Evolutionary conservation across 2,888 invertebrate genomes (phyloP), one percentile per base, ranked within the genome.

Genomic region (Trissolcus brochymenae): DNA sequence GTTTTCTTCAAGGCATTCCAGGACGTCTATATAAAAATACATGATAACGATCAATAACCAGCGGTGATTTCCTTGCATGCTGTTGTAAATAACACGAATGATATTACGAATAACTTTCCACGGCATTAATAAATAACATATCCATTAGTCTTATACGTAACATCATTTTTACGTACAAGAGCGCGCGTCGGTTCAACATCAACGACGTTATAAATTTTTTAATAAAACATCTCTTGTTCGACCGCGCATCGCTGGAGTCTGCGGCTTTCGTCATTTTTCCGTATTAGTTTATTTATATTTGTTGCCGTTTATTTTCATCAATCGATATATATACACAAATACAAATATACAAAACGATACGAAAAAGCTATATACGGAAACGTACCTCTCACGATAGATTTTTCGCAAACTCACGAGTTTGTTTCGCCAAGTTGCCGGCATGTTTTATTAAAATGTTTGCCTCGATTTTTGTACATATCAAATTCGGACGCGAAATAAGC

Each of bases 11-110:
- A 70, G 73, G 61, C 73, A 74, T 78, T 78, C 70, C 59, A 78
- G 73, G 73, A 57, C 73, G 73, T 73, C 73, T 78, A n/a, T n/a
- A n/a, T n/a, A 78, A 70, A 78, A 78, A 78, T 78, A 78, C 68
- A 74, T 55, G 73, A 74, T 73, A 78, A 78, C 73, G 77, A 73
- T 78, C 77, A 62, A 78, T 78, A 78, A 78, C 74, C 66, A 56
- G 25, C 62, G 53, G 78, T 70, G 70, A 73, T 78, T 78, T 78
- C 55, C 73, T 73, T 73, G 61, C 70, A 61, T 54, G 70, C 53
- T 76, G 56, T 71, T 66, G 66, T 71, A 76, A 75, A 70, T 64
- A 77, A 77, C 72, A 61, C 54, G 76, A 72, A 77, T 76, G 61
- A 76, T 68, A 72, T 77, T 72, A 59, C 76, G 64, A 77, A 77